Conservation (phyloP, 2,797 vertebrate genomes). For the Hydrolagus colliei region DNA sequence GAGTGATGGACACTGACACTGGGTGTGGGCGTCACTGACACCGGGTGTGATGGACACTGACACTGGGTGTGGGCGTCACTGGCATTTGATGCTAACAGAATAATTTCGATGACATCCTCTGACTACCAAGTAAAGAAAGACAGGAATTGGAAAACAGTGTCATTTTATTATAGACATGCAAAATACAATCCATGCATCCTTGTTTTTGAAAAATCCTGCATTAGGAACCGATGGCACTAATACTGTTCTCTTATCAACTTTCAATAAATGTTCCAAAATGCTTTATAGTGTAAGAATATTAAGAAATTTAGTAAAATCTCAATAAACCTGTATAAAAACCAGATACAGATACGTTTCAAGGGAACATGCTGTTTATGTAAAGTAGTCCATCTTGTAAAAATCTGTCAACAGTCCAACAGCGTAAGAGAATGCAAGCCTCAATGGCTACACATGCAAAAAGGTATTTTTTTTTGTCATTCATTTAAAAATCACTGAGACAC, state of each 20-base stretch:
- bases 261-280: conserved; percentile 75
- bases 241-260: conserved; percentile 57
- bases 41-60: background rate
- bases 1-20: background rate
- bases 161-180: conserved; percentile 91
- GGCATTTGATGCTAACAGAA: too few relatives aligned
- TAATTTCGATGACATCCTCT: too few relatives aligned
- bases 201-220: conserved; percentile 58
- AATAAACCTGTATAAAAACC: conserved; percentile 91
- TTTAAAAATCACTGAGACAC: conserved; percentile 66
- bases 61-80: too few relatives aligned
- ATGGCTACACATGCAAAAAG: conserved; percentile 75
- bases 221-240: conserved; percentile 63
- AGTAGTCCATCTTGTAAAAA: conserved; percentile 62
- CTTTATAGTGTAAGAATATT: conserved; percentile 90
- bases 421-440: conserved; percentile 59
- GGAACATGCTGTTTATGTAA: conserved; percentile 73
- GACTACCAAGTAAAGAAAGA: background rate
- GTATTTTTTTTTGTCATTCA: conserved; percentile 43
- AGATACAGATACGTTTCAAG: conserved; percentile 69
- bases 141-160: conserved; percentile 55
- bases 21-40: background rate
- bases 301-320: conserved; percentile 96
- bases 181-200: conserved; percentile 82
- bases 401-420: conserved; percentile 60